Base-by-base conservation (phyloP, 1,140 invertebrate genomes). In the Papilio polytes region DNA sequence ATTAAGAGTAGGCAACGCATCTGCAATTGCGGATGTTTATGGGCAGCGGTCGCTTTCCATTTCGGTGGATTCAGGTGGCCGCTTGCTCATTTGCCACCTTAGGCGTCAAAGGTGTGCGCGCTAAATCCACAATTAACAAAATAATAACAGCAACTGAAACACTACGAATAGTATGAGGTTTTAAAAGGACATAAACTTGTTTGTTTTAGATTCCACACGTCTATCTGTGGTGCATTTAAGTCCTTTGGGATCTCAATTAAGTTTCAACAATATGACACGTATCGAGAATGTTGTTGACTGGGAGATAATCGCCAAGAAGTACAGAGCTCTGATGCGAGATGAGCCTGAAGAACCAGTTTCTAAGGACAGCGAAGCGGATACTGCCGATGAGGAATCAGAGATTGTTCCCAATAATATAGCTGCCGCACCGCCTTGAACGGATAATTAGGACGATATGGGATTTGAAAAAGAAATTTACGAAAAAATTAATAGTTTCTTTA, bases 281-380 rank as follows among this genome's bases (percentile, higher is more conserved):
- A 98, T 99, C 80, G 98, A 99, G 91, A 98, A 98, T 86, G 98
- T 99, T 0, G 97, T 98, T 6, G 98, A 99, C 90, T 99, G 98
- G 98, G 97, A 98, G 84, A 95, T 97, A 1, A 98, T 99, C 41
- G 97, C 98, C 10, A 98, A 98, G 91, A 98, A 98, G 87, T 99
- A 98, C 90, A 96, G 98, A n/a, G 97, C 97, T 0, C 94, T 98
- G 1, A 97, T 97, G 89, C 97, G 98, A 10, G 96, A 96, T 76
- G 92, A 94, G 77, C 94, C 96, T 8, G 96, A 97, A 63, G 96
- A 97, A 53, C 95, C 96, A 2, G 89, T 92, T 4, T 88, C 96
- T 13, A 96, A 96, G 41, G 89, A 94, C 0, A 96, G 91, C 51
- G 96, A 96, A 53, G 89, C 91, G 6, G 96, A 95, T 18, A 86